Percentiles rank a stretch among this genome's conserved stretches.
Conservation (phyloP, 2,113 vertebrate species). For the Morone chrysops region DNA sequence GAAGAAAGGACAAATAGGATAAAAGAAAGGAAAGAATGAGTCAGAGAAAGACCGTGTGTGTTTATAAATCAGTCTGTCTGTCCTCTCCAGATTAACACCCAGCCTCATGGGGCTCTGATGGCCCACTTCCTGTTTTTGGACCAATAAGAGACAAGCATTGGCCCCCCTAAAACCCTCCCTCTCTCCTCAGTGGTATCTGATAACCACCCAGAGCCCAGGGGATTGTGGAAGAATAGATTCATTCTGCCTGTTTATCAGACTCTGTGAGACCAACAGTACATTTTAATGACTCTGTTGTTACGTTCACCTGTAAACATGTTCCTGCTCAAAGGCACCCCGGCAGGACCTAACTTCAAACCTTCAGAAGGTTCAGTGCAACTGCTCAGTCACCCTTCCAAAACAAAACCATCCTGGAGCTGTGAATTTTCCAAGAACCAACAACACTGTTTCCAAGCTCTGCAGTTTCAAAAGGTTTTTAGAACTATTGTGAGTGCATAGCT, state of each 20-base stretch:
- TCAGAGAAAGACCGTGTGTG: constrained; percentile 23
- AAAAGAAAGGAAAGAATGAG: neutral
- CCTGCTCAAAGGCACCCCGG: neutral
- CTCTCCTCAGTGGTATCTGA: constrained; percentile 53
- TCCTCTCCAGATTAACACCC: constrained; percentile 67
- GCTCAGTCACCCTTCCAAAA: neutral
- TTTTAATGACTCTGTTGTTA: constrained; percentile 18
- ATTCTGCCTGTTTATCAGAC: constrained; percentile 40
- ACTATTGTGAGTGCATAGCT: neutral
- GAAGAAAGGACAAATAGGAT: neutral
- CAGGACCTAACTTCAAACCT: too few species aligned
- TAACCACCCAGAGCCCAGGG: constrained; percentile 50
- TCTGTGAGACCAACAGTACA: constrained; percentile 7
- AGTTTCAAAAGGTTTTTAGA: neutral
- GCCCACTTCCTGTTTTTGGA: constrained; percentile 69
- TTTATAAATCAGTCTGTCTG: constrained; percentile 49
- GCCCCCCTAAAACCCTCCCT: neutral
- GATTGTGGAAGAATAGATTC: constrained; percentile 47
- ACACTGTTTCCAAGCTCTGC: neutral
- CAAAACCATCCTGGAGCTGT: neutral
- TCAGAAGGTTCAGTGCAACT: neutral
- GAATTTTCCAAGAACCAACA: neutral
- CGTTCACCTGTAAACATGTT: neutral
- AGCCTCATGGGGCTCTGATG: constrained; percentile 70
- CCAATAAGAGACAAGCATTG: constrained; percentile 51